A percentile compares a stretch with the other conserved stretches of the same genome.
Evolutionary conservation across 2,888 invertebrate genomes (phyloP).

Genomic region (Eilema sororculum): DNA sequence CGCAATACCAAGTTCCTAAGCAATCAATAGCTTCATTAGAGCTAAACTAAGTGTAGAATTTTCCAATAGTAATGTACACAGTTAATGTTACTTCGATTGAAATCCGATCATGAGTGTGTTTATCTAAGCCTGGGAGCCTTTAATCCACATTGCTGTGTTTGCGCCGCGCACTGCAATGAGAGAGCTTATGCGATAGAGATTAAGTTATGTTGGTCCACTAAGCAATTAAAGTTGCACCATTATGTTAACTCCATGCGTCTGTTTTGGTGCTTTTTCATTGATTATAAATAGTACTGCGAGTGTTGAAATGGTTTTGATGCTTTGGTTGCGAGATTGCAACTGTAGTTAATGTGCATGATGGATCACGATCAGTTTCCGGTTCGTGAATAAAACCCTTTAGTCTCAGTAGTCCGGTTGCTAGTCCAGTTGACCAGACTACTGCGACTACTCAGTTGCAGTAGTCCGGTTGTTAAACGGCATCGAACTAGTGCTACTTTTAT

Average conservation of each 20-base stretch:
- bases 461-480: too few species aligned
- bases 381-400: too few species aligned
- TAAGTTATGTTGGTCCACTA: conserved; percentile 36
- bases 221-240: conserved; percentile 26
- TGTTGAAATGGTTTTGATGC: background rate
- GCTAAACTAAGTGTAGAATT: conserved; percentile 42
- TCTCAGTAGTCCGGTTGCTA: too few species aligned
- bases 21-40: conserved; percentile 53
- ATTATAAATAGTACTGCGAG: background rate
- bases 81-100: conserved; percentile 47
- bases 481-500: too few species aligned
- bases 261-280: background rate
- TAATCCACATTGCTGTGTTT: conserved; percentile 47
- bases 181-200: conserved; percentile 43
- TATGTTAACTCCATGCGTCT: conserved; percentile 8
- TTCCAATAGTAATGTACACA: conserved; percentile 45
- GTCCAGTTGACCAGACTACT: too few species aligned
- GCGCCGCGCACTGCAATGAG: conserved; percentile 35
- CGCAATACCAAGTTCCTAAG: conserved; percentile 17
- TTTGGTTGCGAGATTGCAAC: background rate
- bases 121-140: conserved; percentile 43
- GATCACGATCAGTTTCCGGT: too few species aligned
- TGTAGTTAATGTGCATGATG: background rate
- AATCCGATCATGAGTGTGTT: conserved; percentile 53
- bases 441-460: too few species aligned